Percentiles rank a stretch among this genome's conserved stretches.
Conservation (phyloP, 2,797 vertebrate genomes). For the Stomatorhinus walkeri region DNA sequence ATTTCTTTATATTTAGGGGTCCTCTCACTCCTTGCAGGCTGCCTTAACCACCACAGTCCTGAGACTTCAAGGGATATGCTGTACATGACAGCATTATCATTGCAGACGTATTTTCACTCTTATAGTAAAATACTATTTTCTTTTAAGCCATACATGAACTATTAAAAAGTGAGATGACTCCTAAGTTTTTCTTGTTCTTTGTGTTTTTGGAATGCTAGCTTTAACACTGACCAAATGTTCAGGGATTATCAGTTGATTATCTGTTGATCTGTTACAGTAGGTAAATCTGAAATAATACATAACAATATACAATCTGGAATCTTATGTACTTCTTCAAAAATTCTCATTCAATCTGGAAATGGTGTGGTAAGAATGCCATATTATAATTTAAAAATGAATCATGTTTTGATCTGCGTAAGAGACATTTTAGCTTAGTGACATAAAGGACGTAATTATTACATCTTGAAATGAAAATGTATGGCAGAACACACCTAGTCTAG, state of each 20-base stretch:
- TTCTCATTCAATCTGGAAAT: neutral
- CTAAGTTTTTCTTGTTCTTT: conserved; percentile 44
- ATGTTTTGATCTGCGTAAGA: neutral
- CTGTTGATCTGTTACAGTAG: neutral
- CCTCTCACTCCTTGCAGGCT: conserved; percentile 40
- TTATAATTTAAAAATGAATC: neutral
- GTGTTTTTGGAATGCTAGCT: neutral
- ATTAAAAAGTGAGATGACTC: conserved; percentile 47
- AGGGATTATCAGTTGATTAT: neutral
- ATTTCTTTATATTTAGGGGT: conserved; percentile 54
- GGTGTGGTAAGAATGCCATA: neutral
- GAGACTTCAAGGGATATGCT: neutral
- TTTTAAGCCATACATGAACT: neutral
- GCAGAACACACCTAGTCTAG: neutral
- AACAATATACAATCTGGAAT: neutral
- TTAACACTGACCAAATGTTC: neutral
- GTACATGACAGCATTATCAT: neutral
- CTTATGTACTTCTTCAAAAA: neutral
- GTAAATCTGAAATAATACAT: neutral
- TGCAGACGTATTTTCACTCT: neutral
- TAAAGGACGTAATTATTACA: neutral
- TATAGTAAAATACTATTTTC: neutral
- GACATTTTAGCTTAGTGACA: neutral
- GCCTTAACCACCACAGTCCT: neutral
- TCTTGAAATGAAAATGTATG: neutral